These are phyloP conservation scores for Altica lythri DNA, from an alignment of 2,888 invertebrate genomes.

Conservation along the genomic window DNA sequence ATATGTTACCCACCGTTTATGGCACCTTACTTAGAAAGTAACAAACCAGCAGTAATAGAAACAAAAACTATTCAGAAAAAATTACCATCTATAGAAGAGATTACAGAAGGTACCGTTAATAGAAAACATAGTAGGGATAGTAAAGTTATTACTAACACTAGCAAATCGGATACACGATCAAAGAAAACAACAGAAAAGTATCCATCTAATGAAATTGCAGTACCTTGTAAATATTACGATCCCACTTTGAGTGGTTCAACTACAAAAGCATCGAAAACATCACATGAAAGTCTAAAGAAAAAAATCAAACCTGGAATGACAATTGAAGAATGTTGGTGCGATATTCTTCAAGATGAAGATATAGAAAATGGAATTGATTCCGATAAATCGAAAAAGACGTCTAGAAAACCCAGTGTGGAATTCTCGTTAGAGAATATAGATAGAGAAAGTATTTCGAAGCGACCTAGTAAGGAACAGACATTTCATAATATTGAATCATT, in stretches of 20 bases:
- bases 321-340: constrained; percentile 26
- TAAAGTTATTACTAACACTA: too few species aligned
- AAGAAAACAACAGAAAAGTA: background rate
- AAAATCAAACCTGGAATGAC: constrained; percentile 8
- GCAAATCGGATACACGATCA: too few species aligned
- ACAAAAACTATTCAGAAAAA: constrained; percentile 41
- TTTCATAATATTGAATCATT: too few species aligned
- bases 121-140: background rate
- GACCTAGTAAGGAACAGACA: too few species aligned
- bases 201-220: background rate
- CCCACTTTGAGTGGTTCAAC: background rate
- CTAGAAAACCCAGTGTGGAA: background rate
- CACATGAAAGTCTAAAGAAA: constrained; percentile 4
- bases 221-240: background rate
- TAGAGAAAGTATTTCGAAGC: too few species aligned
- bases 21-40: constrained; percentile 6
- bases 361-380: background rate
- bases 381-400: background rate
- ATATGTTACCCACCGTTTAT: constrained; percentile 26
- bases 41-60: constrained; percentile 41
- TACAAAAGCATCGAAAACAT: too few species aligned
- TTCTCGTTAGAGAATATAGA: background rate
- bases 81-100: constrained; percentile 43
- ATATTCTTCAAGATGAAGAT: constrained; percentile 5
- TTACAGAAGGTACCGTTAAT: constrained; percentile 39